phyloP scores from a whole-genome alignment of 2,113 vertebrate species.

The Pseudorhombus dupliciocellatus region DNA sequence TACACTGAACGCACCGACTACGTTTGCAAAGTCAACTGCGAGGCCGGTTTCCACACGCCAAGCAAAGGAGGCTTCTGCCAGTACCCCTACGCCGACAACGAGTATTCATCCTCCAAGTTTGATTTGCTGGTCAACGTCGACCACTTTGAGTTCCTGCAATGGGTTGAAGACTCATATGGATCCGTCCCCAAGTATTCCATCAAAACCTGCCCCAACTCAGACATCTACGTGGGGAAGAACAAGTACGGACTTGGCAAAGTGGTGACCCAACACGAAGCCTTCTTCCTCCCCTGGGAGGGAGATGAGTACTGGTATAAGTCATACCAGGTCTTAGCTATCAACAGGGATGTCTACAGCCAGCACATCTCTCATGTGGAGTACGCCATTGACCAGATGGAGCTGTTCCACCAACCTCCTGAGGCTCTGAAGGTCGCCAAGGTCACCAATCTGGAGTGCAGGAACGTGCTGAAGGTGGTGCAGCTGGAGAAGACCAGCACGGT shows the following conservation, averaged over 20 bases:
- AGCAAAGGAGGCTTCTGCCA: slow-evolving; percentile 69
- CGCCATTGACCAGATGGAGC: slow-evolving; percentile 71
- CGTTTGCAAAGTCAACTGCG: slow-evolving; percentile 78
- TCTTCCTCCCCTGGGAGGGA: slow-evolving; percentile 81
- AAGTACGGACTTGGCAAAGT: slow-evolving; percentile 83
- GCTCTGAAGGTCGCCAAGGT: slow-evolving; percentile 75
- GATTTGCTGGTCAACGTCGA: slow-evolving; percentile 79
- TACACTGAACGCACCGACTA: slow-evolving; percentile 79
- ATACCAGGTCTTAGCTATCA: slow-evolving; percentile 78
- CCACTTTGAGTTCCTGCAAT: slow-evolving; percentile 80
- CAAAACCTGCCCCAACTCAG: slow-evolving; percentile 66
- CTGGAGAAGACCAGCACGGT: slow-evolving; percentile 73
- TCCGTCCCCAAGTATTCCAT: slow-evolving; percentile 67
- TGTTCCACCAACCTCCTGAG: slow-evolving; percentile 76
- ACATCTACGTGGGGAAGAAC: slow-evolving; percentile 80
- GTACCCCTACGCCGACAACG: slow-evolving; percentile 74
- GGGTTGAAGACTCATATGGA: slow-evolving; percentile 76
- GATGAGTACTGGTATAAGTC: slow-evolving; percentile 82
- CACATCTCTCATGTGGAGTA: slow-evolving; percentile 80
- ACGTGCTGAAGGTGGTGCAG: slow-evolving; percentile 70
- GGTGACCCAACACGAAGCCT: slow-evolving; percentile 72
- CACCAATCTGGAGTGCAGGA: slow-evolving; percentile 77
- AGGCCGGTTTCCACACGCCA: slow-evolving; percentile 77
- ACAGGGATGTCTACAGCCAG: slow-evolving; percentile 75
- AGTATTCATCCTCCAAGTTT: slow-evolving; percentile 72